Conservation (phyloP, 2,888 invertebrate genomes). For the Pachycephus smyrnensis region DNA sequence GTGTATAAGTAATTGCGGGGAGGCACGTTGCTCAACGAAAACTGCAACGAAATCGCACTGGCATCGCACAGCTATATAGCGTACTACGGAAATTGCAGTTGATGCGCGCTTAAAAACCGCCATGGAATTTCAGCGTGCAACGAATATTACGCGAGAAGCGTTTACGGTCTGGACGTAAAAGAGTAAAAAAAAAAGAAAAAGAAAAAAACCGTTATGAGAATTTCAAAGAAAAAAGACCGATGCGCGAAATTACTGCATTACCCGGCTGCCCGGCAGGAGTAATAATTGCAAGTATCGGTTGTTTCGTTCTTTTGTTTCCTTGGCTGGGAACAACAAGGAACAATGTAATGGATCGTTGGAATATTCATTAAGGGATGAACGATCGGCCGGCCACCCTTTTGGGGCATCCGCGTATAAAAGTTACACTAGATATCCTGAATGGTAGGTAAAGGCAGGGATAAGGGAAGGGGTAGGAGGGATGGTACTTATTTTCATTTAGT, state of each 20-base stretch:
- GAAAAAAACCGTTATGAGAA: not conserved
- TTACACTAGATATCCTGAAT: not conserved
- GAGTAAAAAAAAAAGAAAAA: not conserved
- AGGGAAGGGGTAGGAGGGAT: no score
- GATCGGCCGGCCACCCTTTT: not conserved
- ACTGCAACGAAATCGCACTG: not conserved
- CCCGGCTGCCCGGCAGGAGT: not conserved
- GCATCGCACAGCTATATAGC: not conserved
- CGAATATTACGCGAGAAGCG: not conserved
- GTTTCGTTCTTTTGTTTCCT: not conserved
- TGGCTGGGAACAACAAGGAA: not conserved
- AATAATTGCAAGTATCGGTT: not conserved
- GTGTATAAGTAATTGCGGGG: not conserved
- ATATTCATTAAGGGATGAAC: not conserved
- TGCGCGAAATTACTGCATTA: not conserved
- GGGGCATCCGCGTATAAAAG: not conserved
- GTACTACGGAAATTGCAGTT: not conserved
- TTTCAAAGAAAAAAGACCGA: not conserved
- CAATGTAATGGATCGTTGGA: not conserved
- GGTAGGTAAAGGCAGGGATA: not conserved
- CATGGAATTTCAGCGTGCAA: not conserved
- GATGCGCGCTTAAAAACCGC: not conserved
- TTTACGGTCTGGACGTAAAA: constrained; percentile 13
- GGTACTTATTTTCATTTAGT: not conserved
- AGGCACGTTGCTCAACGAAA: not conserved